A percentile compares a stretch with the other conserved stretches of the same genome.
Evolutionary conservation across 2,797 vertebrate species (phyloP).

Genomic region (Parambassis ranga): DNA sequence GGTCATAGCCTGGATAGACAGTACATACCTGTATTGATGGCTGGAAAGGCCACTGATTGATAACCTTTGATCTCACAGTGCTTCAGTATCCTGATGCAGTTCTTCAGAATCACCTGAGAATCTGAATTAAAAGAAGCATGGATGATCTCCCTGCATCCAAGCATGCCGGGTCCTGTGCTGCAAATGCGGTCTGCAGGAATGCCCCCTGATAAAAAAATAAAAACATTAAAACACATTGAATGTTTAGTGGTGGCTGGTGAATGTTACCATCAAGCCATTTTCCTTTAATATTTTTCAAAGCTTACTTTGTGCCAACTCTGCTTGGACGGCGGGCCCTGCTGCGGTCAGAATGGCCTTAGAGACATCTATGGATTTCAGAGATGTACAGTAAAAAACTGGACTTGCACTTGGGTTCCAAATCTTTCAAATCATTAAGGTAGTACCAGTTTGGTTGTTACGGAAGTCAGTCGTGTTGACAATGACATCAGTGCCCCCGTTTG

Average conservation of each 20-base stretch:
- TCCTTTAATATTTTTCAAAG: background rate
- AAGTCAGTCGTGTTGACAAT: slow-evolving; percentile 73
- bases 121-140: slow-evolving; percentile 35
- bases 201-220: slow-evolving; percentile 21
- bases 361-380: slow-evolving; percentile 48
- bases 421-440: background rate
- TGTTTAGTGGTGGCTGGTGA: no score
- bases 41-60: slow-evolving; percentile 65
- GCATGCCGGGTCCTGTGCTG: slow-evolving; percentile 56
- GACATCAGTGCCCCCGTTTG: slow-evolving; percentile 50
- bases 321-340: slow-evolving; percentile 43
- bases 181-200: slow-evolving; percentile 11
- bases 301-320: slow-evolving; percentile 53
- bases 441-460: slow-evolving; percentile 27
- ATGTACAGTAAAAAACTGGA: no score
- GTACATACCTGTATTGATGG: slow-evolving; percentile 67
- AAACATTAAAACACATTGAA: no score
- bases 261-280: no score
- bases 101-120: slow-evolving; percentile 27
- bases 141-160: slow-evolving; percentile 64
- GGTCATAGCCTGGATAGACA: no score
- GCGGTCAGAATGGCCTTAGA: slow-evolving; percentile 64
- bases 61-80: slow-evolving; percentile 62
- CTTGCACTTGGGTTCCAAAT: no score
- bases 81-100: slow-evolving; percentile 56